Conservation (phyloP, 2,797 vertebrate species). For the Gallinago stenura region DNA sequence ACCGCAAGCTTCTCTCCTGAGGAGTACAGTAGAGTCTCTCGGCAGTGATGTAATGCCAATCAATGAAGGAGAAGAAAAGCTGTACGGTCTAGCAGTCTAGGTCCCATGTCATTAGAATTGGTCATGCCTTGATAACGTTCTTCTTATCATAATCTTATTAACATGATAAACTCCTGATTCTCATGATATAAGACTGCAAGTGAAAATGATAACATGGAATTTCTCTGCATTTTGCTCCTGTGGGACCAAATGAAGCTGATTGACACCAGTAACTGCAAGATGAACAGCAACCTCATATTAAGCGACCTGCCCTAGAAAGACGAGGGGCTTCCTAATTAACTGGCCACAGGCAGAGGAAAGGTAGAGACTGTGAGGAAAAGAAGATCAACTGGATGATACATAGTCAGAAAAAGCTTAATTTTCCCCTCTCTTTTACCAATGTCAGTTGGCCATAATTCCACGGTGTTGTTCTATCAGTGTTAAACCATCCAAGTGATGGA, state of each 20-base stretch:
- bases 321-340: neutral
- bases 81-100: neutral
- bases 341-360: neutral
- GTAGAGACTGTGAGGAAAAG: neutral
- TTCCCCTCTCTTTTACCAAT: neutral
- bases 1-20: neutral
- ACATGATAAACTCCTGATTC: neutral
- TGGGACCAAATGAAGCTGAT: neutral
- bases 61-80: neutral
- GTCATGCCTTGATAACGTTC: conserved; percentile 11
- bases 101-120: conserved; percentile 12
- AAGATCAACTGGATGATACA: neutral
- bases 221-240: neutral
- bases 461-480: neutral
- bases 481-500: neutral
- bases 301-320: neutral
- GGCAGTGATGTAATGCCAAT: neutral
- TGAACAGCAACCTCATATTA: neutral
- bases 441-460: neutral
- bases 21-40: neutral
- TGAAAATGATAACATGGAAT: neutral
- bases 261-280: neutral
- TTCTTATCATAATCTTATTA: neutral
- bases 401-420: neutral
- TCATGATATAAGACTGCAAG: neutral